Percentiles rank a stretch among this genome's conserved stretches.
Conservation (phyloP, 2,797 vertebrate genomes). For the Paramormyrops hopkinsi region DNA sequence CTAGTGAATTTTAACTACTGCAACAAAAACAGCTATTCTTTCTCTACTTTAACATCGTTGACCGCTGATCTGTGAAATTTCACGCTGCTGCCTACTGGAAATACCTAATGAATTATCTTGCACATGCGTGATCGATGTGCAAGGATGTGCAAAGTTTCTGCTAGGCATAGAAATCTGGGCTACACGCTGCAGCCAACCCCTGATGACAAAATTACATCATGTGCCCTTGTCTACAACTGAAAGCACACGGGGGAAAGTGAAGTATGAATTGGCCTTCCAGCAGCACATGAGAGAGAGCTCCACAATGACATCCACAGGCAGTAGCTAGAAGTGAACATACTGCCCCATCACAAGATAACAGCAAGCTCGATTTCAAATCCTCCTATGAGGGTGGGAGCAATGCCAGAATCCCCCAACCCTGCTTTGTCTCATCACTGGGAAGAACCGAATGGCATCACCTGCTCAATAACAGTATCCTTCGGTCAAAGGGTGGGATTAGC, state of each 20-base stretch:
- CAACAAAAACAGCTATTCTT: not conserved
- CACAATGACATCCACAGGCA: slow-evolving; percentile 50
- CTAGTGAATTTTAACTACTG: not conserved
- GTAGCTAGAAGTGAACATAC: slow-evolving; percentile 6
- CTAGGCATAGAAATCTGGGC: not conserved
- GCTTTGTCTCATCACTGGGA: not conserved
- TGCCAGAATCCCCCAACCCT: not conserved
- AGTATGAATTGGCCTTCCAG: not conserved
- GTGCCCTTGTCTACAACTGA: not conserved
- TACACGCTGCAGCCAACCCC: not conserved
- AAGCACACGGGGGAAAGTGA: not conserved
- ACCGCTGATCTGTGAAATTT: not conserved
- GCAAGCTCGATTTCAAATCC: not conserved
- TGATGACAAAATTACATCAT: not conserved
- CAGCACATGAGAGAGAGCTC: slow-evolving; percentile 28
- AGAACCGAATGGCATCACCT: not conserved
- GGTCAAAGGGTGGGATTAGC: not conserved
- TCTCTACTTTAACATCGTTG: not conserved
- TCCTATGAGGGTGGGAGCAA: not conserved
- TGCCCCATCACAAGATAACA: not conserved
- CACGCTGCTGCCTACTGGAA: not conserved
- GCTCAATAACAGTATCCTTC: not conserved
- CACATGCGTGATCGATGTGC: not conserved
- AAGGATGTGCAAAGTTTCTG: not conserved
- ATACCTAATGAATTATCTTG: not conserved